Percentiles rank a stretch among this genome's conserved stretches.
phyloP scores from a whole-genome alignment of 1,140 invertebrate genomes.

The Euborellia annulipes region DNA sequence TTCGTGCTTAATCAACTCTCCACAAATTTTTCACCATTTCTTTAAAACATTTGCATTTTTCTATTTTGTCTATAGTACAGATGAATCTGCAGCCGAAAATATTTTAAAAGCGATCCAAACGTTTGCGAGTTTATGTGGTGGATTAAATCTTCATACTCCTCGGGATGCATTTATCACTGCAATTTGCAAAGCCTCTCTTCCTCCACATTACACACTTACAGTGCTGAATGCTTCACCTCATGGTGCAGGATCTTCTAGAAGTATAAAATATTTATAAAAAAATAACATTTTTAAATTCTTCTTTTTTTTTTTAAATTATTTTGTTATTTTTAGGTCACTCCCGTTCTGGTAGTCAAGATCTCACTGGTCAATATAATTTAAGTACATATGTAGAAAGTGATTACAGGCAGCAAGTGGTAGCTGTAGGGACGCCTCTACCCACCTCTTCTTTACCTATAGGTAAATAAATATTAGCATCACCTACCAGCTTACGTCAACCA shows the following conservation, averaged over 20 bases:
- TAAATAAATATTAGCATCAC: too few relatives aligned
- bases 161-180: slow-evolving; percentile 87
- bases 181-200: slow-evolving; percentile 86
- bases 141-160: slow-evolving; percentile 50
- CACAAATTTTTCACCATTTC: too few relatives aligned
- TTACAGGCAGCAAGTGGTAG: slow-evolving; percentile 80
- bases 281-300: background rate
- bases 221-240: slow-evolving; percentile 52
- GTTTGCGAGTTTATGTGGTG: slow-evolving; percentile 64
- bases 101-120: slow-evolving; percentile 82
- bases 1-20: too few relatives aligned
- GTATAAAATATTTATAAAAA: slow-evolving; percentile 15
- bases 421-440: slow-evolving; percentile 79
- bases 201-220: slow-evolving; percentile 84
- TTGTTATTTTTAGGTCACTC: slow-evolving; percentile 20
- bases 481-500: too few relatives aligned
- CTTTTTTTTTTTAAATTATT: background rate
- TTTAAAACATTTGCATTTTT: slow-evolving; percentile 5
- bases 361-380: slow-evolving; percentile 28
- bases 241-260: slow-evolving; percentile 28
- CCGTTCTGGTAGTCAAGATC: slow-evolving; percentile 29
- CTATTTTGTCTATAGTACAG: slow-evolving; percentile 47
- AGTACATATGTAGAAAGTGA: slow-evolving; percentile 33
- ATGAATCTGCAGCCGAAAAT: slow-evolving; percentile 77
- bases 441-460: slow-evolving; percentile 60